Evolutionary conservation across 1,140 invertebrate species (phyloP), one percentile per base, ranked within the genome.

Genomic region (Drosophila lowei): DNA sequence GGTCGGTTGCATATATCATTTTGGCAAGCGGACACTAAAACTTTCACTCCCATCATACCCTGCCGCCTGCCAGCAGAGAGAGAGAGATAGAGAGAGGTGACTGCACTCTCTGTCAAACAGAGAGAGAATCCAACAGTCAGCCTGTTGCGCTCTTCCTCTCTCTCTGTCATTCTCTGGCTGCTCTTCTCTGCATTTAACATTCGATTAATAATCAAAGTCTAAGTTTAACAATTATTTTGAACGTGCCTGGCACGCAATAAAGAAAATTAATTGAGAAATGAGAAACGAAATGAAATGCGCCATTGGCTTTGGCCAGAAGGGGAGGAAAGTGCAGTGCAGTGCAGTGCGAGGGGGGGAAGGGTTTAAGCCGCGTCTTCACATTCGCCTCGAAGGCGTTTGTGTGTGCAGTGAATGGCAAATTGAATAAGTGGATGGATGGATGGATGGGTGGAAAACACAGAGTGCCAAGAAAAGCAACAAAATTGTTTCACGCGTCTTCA

Each of bases 381-480:
- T 70, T 49, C 13, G 23, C 48, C 3, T 11, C 30, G 30, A 34
- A 34, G 30, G 30, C 30, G 34, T 38, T 2, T 9, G 47, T 55
- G 63, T 86, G 81, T 88, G 81, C 81, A 83, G 81, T 86, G 81
- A 86, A 86, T 86, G 81, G 81, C 68, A 85, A 85, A 85, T 85
- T 88, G 77, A 68, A 68, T 77, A 85, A 85, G 83, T 86, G 85
- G 11, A 65, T 34, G 8, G 34, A 8, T 9, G 34, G 70, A 68
- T 77, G 77, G 77, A 77, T 18, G 18, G 18, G 1, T 18, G 18
- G 18, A 85, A 81, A 74, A 81, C 60, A 57, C 52, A 48, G 50
- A 53, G n/a, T 41, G 66, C 57, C 57, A 77, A 76, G 44, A 46
- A 79, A 77, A 78, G 76, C 42, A 72, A 16, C 63, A 81, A 85